Evolutionary conservation across 2,797 vertebrate species (phyloP), one percentile per base, ranked within the genome.

Genomic region (Glossophaga mutica): DNA sequence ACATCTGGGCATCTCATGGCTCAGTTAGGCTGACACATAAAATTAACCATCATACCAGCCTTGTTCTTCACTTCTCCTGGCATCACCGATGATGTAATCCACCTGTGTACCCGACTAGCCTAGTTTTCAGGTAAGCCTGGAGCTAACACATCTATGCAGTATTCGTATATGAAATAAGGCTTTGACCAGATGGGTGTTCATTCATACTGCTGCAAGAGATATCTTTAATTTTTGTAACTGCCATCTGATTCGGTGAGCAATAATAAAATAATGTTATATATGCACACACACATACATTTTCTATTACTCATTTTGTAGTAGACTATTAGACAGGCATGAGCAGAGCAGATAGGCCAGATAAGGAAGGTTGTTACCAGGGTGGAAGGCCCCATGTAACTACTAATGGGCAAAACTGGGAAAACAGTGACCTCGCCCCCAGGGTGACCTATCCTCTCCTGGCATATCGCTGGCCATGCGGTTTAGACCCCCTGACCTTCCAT

Each of bases 191-290:
- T 55, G 37, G 48, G 44, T 62, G 44, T 15, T 68, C 14, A 26
- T 7, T 62, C 21, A 67, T 52, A 29, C 21, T 84, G 24, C 18
- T 39, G 6, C 8, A 59, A 87, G 73, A 92, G 6, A 48, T 82
- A 42, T 87, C 91, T 91, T 46, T 29, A 57, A 62, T 86, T 70
- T 22, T 67, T 89, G 10, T 91, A 89, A 91, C 86, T 90, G 73
- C 8, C 70, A 14, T 62, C n/a, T 79, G 85, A 92, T 68, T 62
- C 74, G 94, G 0, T 50, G 46, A 95, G 5, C 26, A 91, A 48
- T 77, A 87, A 76, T 95, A 78, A 90, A 93, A 86, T 77, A 83
- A 70, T 42, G 9, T 50, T 46, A 10, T 29, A 37, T 34, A 71
- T 76, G 37, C 37, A 68, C 62, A 67, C 71, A n/a, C 46, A 68